Evolutionary conservation across 2,888 invertebrate genomes (phyloP).

Genomic region (Lepidochrysops patricia): DNA sequence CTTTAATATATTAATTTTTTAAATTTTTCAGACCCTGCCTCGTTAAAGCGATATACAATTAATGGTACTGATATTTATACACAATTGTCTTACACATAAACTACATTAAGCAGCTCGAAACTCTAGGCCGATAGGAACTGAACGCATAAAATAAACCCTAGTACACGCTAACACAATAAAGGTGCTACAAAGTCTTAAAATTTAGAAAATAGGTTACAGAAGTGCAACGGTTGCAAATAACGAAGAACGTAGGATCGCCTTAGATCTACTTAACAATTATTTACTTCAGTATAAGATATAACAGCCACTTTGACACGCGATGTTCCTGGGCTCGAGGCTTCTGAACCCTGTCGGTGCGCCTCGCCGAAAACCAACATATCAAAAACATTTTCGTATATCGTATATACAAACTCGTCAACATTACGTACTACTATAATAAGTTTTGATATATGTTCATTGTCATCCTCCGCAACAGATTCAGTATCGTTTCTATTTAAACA

Average conservation of each 20-base stretch:
- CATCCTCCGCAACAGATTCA: background rate
- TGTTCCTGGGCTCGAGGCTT: constrained; percentile 23
- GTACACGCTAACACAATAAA: constrained; percentile 38
- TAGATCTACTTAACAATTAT: constrained; percentile 49
- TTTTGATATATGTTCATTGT: constrained; percentile 11
- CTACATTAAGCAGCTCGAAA: constrained; percentile 61
- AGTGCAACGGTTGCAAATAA: constrained; percentile 31
- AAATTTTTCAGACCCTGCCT: constrained; percentile 70
- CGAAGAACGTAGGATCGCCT: constrained; percentile 53
- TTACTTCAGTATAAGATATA: constrained; percentile 43
- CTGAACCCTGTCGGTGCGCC: constrained; percentile 18
- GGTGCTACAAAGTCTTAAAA: constrained; percentile 37
- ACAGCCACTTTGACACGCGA: constrained; percentile 37
- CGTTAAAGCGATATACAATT: constrained; percentile 67
- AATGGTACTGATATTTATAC: constrained; percentile 44
- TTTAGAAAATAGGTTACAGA: constrained; percentile 30
- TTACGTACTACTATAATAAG: constrained; percentile 9
- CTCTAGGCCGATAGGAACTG: constrained; percentile 71
- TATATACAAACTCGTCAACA: constrained; percentile 12
- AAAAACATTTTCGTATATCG: constrained; percentile 12
- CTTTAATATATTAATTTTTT: constrained; percentile 38
- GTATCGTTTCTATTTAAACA: background rate
- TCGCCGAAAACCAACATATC: constrained; percentile 17
- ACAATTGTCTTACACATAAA: constrained; percentile 38
- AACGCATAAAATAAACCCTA: constrained; percentile 39